Conservation (phyloP, 2,797 vertebrate genomes). For the Manis javanica region DNA sequence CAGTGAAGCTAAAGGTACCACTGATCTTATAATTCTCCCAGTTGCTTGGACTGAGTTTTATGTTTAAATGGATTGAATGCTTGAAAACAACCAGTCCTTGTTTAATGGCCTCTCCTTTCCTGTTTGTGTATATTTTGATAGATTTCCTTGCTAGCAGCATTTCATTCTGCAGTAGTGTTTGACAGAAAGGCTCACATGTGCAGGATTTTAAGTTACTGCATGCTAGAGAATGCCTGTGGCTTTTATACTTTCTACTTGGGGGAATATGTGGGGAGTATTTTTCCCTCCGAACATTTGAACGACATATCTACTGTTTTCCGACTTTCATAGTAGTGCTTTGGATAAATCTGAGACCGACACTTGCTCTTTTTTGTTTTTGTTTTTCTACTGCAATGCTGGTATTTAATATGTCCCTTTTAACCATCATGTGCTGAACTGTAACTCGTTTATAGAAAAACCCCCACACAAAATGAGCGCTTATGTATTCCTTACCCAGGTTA, state of each 20-base stretch:
- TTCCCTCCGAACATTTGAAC: neutral
- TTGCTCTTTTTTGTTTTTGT: neutral
- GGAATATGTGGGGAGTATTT: neutral
- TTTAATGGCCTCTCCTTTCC: neutral
- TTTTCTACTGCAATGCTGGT: neutral
- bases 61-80: conserved; percentile 1
- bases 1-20: conserved; percentile 45
- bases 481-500: neutral
- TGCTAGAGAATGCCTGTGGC: neutral
- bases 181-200: neutral
- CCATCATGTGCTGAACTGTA: neutral
- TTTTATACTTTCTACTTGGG: conserved; percentile 6
- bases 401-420: conserved; percentile 4
- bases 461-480: neutral
- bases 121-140: neutral
- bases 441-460: neutral
- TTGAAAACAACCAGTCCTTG: neutral
- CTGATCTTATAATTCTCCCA: conserved; percentile 40
- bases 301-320: neutral
- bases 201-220: neutral
- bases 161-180: conserved; percentile 37
- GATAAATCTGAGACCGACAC: neutral
- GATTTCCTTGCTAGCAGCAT: conserved; percentile 2
- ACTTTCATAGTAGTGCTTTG: conserved; percentile 15
- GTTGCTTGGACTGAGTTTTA: conserved; percentile 25